Evolutionary conservation across 2,797 vertebrate genomes (phyloP).

Genomic region (Cetoscarus ocellatus): DNA sequence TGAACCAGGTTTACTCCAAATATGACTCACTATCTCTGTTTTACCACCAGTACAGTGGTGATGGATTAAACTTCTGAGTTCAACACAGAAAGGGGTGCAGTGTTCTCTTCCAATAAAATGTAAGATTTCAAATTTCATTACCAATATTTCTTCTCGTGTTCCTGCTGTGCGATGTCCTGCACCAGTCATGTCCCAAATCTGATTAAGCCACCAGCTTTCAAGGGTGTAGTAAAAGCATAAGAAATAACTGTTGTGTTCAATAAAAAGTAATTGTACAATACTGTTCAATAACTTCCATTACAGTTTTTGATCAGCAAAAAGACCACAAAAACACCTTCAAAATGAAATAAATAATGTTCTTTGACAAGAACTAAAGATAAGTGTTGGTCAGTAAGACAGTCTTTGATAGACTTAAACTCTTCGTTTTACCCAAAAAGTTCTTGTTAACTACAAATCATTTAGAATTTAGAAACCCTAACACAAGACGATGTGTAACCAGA

Average conservation of each 20-base stretch:
- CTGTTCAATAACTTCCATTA: background rate
- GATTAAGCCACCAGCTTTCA: conserved; percentile 33
- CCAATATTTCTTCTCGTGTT: conserved; percentile 22
- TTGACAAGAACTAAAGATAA: background rate
- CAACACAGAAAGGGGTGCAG: conserved; percentile 14
- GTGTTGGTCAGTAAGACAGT: background rate
- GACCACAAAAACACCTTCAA: conserved; percentile 1
- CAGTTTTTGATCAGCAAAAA: conserved; percentile 12
- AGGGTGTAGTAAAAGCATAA: background rate
- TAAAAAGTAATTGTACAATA: conserved; percentile 16
- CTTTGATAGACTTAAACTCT: background rate
- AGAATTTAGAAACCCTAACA: too few relatives aligned
- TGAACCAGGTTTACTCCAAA: conserved; percentile 13
- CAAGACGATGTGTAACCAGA: too few relatives aligned
- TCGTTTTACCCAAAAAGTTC: too few relatives aligned
- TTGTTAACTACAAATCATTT: too few relatives aligned
- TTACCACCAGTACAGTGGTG: conserved; percentile 22
- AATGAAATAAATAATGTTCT: conserved; percentile 13
- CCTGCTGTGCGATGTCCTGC: conserved; percentile 22
- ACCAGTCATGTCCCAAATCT: conserved; percentile 25
- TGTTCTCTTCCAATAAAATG: conserved; percentile 39
- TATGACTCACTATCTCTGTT: background rate
- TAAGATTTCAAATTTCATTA: conserved; percentile 40
- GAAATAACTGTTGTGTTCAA: conserved; percentile 22
- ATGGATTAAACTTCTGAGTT: conserved; percentile 25